Evolutionary conservation across 2,797 vertebrate genomes (phyloP), one percentile per base, ranked within the genome.

Genomic region (Rhynchotus rufescens): DNA sequence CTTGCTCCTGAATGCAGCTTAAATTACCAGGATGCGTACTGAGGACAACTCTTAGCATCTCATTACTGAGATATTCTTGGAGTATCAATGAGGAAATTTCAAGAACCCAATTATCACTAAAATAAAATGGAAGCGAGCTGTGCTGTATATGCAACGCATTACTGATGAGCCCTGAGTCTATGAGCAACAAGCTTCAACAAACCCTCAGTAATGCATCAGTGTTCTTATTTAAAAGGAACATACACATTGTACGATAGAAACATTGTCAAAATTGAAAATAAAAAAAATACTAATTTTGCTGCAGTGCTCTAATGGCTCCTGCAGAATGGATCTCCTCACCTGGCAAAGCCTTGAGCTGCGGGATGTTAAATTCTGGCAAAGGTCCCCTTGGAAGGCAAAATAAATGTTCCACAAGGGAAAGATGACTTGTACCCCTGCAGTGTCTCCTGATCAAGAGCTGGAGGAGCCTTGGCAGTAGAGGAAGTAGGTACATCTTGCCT

Each of bases 61-160:
- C 69, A 15, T 17, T 78, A 44, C 40, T 19, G 74, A 74, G 57
- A 28, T 30, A 40, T 86, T 75, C 74, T 73, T 65, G 74, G 80
- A 22, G 88, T 66, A 81, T 61, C 66, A 54, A 45, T 40, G 83
- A 77, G 45, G 57, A 88, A 17, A 84, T 66, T 59, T 25, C 14
- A 44, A 51, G 69, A 73, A 61, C 42, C n/a, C 83, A 78, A 5
- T 78, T 57, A 57, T 28, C 59, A 69, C 74, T 57, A 6, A 83
- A 91, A 16, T 2, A 23, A 19, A 40, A 11, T 1, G 26, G 76
- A n/a, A 47, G 38, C 6, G 60, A 84, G 75, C 59, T 56, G 38
- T 28, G 73, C 80, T 78, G 85, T 44, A 64, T 40, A 64, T 45
- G 84, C n/a, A 23, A 72, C 64, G 73, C 86, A 76, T 92, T 90